Conservation (phyloP, 1,140 invertebrate genomes). For the Rhynchophorus ferrugineus region DNA sequence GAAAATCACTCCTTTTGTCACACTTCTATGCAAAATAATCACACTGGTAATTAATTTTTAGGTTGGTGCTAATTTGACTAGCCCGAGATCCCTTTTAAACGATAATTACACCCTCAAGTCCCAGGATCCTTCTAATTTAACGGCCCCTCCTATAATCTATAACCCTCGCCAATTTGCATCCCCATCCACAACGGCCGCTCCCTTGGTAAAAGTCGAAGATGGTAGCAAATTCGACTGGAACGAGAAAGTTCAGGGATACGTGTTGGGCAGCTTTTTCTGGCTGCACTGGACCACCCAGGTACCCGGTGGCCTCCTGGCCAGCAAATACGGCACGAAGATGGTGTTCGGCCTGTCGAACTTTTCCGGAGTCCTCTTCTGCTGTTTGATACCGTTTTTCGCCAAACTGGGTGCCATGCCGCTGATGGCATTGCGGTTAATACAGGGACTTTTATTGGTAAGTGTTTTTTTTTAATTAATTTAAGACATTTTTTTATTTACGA, state of each 20-base stretch:
- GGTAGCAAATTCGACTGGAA: conserved; percentile 55
- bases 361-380: conserved; percentile 58
- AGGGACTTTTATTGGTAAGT: conserved; percentile 67
- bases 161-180: neutral
- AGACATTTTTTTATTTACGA: neutral
- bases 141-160: neutral
- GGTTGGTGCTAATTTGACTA: too few species aligned
- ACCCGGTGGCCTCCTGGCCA: conserved; percentile 63
- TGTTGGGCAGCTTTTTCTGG: conserved; percentile 69
- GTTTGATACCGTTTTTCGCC: conserved; percentile 60
- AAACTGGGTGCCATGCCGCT: conserved; percentile 52
- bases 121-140: neutral
- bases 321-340: conserved; percentile 61
- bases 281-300: conserved; percentile 65
- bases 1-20: too few species aligned
- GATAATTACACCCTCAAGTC: neutral
- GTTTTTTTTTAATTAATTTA: neutral
- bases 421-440: conserved; percentile 56
- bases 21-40: too few species aligned
- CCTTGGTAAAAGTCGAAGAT: conserved; percentile 15
- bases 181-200: neutral
- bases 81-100: too few species aligned
- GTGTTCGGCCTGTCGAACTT: conserved; percentile 64
- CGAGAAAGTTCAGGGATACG: conserved; percentile 57
- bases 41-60: too few species aligned